Base-by-base conservation (phyloP, 1,140 invertebrate species). In the Drosophila albomicans region DNA sequence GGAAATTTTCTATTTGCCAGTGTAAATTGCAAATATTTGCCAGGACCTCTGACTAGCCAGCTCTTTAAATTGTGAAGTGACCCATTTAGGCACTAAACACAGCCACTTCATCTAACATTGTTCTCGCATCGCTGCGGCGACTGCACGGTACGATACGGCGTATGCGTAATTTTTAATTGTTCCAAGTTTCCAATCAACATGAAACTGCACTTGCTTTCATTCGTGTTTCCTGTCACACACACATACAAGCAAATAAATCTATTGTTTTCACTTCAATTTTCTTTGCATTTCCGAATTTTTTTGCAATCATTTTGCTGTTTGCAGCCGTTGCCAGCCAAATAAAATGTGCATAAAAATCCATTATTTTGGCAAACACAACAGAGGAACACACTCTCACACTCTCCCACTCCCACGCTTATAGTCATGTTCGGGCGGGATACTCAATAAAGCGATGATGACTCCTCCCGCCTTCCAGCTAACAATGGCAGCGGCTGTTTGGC, bases 321-420 rank as follows among this genome's bases (percentile, higher is more conserved):
- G 48, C 41, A 56, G 57, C 56, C 62, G 16, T 51, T 68, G 59
- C 20, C 43, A 32, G 54, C 38, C 81, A 85, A 89, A 89, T 79
- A 81, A 84, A 84, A 73, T 84, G 84, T 75, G 71, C 85, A 89
- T 89, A 84, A 89, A 85, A 89, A 84, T 85, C 81, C 85, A 89
- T 89, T 84, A 84, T 89, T 84, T 88, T 89, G 69, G 75, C 72
- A 88, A 88, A 79, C 78, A 79, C 74, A 81, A 84, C 70, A 78
- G 57, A 75, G 57, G 64, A 59, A 68, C 16, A 52, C 30, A 61
- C 46, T 16, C 51, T 28, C 16, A 38, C 16, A 10, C 61, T 56
- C 51, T 75, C 52, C 64, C 25, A 56, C 28, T n/a, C 25, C 43
- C 49, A 8, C 41, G 63, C 62, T 79, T 63, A 41, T 62, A 43